Percentiles rank a stretch among this genome's conserved stretches.
Evolutionary conservation across 37 sponge, comb jelly and placozoan species (phyloP).

Genomic region (Crambe crambe): DNA sequence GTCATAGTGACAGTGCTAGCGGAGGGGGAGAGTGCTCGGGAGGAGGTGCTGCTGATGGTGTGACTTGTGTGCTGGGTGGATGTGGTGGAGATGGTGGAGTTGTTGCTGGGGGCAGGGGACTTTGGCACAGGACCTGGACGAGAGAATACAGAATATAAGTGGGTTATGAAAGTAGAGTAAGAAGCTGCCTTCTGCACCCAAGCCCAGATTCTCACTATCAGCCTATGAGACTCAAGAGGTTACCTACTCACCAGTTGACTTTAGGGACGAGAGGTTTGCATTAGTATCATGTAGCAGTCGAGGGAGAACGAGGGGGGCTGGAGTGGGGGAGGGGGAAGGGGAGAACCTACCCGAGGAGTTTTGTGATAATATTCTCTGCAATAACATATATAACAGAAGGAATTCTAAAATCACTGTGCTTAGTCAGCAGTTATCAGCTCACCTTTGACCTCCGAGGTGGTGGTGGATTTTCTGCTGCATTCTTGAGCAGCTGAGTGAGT

Average conservation of each 20-base stretch:
- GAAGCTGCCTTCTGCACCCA: too few species aligned
- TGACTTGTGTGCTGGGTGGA: conserved; percentile 14
- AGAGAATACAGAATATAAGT: not conserved
- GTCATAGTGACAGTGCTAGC: conserved; percentile 49
- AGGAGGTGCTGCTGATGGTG: conserved; percentile 1
- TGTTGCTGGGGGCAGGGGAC: conserved; percentile 26
- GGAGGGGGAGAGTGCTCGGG: conserved; percentile 8
- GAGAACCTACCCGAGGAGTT: not conserved
- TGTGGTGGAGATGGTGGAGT: conserved; percentile 17
- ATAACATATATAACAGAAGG: too few species aligned
- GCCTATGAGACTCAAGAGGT: not conserved
- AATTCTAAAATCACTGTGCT: too few species aligned
- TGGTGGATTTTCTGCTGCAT: conserved; percentile 39
- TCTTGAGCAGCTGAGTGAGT: conserved; percentile 8
- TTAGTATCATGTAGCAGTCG: not conserved
- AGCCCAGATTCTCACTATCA: not conserved
- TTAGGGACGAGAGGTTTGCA: not conserved
- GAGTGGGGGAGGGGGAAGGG: not conserved
- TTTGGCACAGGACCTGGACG: not conserved
- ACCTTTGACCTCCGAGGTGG: not conserved
- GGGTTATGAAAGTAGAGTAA: not conserved
- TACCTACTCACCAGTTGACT: not conserved
- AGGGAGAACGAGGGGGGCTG: not conserved
- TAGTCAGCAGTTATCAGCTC: not conserved
- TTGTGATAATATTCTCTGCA: not conserved